A percentile compares a stretch with the other conserved stretches of the same genome.
Evolutionary conservation across 2,797 vertebrate genomes (phyloP).

Genomic region (Lateolabrax maculatus): DNA sequence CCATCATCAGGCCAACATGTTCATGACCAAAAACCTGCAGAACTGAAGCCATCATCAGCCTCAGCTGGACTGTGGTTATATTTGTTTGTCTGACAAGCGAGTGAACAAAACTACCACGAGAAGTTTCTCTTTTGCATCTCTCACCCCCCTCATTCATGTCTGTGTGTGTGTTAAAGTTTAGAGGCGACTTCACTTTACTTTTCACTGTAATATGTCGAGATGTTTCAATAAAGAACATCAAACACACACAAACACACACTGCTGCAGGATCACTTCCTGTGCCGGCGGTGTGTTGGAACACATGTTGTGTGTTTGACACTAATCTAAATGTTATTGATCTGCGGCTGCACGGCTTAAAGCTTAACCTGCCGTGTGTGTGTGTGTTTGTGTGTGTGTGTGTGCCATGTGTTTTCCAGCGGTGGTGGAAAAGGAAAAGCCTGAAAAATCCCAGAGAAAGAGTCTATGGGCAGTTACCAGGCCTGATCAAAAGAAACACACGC

Average conservation of each 20-base stretch:
- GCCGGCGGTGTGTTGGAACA: slow-evolving; percentile 15
- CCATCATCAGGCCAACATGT: too few relatives aligned
- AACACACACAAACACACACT: not conserved
- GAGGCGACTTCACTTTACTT: not conserved
- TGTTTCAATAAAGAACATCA: slow-evolving; percentile 14
- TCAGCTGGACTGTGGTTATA: too few relatives aligned
- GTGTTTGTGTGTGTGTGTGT: not conserved
- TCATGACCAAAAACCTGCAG: too few relatives aligned
- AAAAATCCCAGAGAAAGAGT: not conserved
- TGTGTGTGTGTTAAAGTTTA: not conserved
- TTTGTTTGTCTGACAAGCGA: not conserved
- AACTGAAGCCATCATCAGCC: too few relatives aligned
- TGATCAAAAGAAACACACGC: slow-evolving; percentile 49
- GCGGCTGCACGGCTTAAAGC: slow-evolving; percentile 4
- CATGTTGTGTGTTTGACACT: slow-evolving; percentile 27
- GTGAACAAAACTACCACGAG: not conserved
- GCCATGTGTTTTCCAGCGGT: not conserved
- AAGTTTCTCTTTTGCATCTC: not conserved
- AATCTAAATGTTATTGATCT: slow-evolving; percentile 42
- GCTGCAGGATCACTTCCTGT: slow-evolving; percentile 5
- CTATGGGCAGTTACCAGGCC: slow-evolving; percentile 36
- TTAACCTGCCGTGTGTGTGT: slow-evolving; percentile 5
- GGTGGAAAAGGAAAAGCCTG: not conserved
- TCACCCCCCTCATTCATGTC: not conserved
- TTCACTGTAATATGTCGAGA: not conserved